These are phyloP conservation scores for Sclerodermus sp. DNA, from an alignment of 2,888 invertebrate species.

Conservation along the genomic window DNA sequence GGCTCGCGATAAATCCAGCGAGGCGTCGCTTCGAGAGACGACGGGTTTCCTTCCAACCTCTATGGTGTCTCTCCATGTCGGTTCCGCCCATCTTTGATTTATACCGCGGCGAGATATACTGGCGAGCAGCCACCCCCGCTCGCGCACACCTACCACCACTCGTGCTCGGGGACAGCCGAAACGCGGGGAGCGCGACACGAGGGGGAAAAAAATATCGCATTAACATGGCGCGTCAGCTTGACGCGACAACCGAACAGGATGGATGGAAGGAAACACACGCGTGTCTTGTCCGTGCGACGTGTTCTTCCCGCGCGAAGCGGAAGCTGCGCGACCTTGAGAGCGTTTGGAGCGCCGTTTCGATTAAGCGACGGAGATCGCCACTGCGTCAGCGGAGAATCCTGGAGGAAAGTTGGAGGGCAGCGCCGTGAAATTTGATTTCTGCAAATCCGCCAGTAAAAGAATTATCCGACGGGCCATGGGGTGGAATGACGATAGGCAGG, in stretches of 20 bases:
- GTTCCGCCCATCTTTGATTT: constrained; percentile 53
- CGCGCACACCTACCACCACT: constrained; percentile 18
- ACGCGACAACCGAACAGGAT: constrained; percentile 11
- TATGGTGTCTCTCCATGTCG: constrained; percentile 51
- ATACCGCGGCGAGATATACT: constrained; percentile 37
- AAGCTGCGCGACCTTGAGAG: too few relatives aligned
- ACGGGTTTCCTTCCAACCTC: constrained; percentile 49
- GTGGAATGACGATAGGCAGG: constrained; percentile 4
- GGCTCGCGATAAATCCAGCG: constrained; percentile 44
- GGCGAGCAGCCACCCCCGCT: constrained; percentile 29
- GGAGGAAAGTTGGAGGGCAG: too few relatives aligned
- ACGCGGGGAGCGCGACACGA: constrained; percentile 14
- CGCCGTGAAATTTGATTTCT: too few relatives aligned
- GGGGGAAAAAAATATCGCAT: constrained; percentile 6
- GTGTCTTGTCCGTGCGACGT: too few relatives aligned
- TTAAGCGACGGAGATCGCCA: too few relatives aligned
- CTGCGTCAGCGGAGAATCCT: too few relatives aligned
- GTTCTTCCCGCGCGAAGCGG: too few relatives aligned
- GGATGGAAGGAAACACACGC: not conserved
- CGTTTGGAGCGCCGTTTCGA: too few relatives aligned
- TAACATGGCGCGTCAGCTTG: constrained; percentile 23
- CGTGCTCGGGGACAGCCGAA: constrained; percentile 27
- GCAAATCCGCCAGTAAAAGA: too few relatives aligned
- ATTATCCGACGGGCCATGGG: too few relatives aligned
- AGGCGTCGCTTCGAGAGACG: constrained; percentile 43